Percentiles rank a stretch among this genome's conserved stretches.
These are phyloP conservation scores for Folsomia manolachei DNA, from an alignment of 2,888 invertebrate species.

Conservation along the genomic window DNA sequence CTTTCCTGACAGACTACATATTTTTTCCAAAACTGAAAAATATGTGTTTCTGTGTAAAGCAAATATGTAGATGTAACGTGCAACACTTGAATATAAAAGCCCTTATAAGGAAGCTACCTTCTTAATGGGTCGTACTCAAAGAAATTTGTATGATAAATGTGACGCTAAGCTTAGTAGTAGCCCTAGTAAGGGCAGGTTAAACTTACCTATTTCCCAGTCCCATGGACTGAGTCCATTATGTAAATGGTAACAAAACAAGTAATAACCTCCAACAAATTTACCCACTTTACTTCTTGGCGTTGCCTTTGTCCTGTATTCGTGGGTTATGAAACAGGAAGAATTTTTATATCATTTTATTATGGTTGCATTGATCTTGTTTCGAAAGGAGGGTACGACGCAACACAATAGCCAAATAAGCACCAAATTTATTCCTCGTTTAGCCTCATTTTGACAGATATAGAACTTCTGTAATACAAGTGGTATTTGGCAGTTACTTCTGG, in stretches of 20 bases:
- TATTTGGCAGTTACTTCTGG: no score
- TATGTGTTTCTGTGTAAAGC: no score
- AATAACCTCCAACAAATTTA: conserved; percentile 17
- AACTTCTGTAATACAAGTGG: no score
- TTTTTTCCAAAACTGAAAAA: no score
- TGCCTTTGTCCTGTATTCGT: neutral
- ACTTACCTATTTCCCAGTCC: neutral
- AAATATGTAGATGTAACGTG: no score
- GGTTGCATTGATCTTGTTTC: neutral
- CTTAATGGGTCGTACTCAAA: neutral
- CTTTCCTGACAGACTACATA: no score
- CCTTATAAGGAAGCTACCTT: neutral
- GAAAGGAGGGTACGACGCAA: neutral
- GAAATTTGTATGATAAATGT: conserved; percentile 15
- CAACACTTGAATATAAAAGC: neutral
- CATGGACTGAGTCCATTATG: no score
- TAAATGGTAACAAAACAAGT: conserved; percentile 12
- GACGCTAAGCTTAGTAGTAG: conserved; percentile 16
- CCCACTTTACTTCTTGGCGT: conserved; percentile 4
- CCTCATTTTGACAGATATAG: no score
- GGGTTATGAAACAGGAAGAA: neutral
- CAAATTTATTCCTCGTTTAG: neutral
- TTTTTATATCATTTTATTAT: neutral
- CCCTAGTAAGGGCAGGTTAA: conserved; percentile 8
- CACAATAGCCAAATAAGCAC: neutral